phyloP scores from a whole-genome alignment of 2,797 vertebrate species.

The Acanthornis magna region DNA sequence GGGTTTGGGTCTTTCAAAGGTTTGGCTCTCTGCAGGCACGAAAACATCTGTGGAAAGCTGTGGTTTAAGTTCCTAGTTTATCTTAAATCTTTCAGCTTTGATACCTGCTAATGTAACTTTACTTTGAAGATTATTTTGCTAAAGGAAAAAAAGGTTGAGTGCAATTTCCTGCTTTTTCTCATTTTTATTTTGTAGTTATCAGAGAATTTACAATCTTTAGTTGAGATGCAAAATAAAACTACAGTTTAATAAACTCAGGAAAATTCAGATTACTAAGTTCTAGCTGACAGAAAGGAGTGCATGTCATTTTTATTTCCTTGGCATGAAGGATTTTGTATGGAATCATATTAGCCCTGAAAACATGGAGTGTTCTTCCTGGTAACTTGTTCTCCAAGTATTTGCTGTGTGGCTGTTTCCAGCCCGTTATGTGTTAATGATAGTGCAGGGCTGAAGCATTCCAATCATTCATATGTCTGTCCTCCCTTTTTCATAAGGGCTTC shows the following conservation, averaged over 20 bases:
- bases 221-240: not conserved
- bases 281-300: not conserved
- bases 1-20: not conserved
- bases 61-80: not conserved
- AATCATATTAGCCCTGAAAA: conserved; percentile 40
- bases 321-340: conserved; percentile 26
- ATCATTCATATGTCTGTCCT: conserved; percentile 69
- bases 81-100: not conserved
- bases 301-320: conserved; percentile 35
- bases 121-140: not conserved
- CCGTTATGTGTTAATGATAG: conserved; percentile 69
- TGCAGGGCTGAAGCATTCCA: conserved; percentile 67
- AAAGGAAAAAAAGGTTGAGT: not conserved
- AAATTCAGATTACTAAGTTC: not conserved
- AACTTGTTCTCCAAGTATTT: conserved; percentile 52
- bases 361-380: conserved; percentile 57
- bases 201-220: not conserved
- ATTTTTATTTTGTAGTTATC: not conserved
- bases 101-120: not conserved
- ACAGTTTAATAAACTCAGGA: not conserved
- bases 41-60: not conserved
- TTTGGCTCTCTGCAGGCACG: not conserved
- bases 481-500: conserved; percentile 63
- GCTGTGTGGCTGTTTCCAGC: conserved; percentile 48
- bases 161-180: not conserved